phyloP scores from a whole-genome alignment of 2,113 vertebrate species.

The Mesoclemmys tuberculata region DNA sequence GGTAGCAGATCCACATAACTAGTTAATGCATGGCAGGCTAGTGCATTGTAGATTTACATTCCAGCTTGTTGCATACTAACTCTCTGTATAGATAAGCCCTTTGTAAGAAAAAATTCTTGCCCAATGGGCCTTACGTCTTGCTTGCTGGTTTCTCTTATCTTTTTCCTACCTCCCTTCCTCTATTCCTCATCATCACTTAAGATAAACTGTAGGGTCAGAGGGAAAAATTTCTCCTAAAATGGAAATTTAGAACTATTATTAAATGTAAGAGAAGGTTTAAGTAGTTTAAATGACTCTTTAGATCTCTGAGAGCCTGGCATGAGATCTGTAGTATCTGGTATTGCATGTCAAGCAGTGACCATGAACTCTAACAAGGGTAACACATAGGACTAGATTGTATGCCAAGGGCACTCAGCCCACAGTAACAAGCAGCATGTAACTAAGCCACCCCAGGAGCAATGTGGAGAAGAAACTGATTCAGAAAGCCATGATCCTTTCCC shows the following conservation, averaged over 20 bases:
- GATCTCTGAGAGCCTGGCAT: background rate
- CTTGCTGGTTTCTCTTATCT: background rate
- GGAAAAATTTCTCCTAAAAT: background rate
- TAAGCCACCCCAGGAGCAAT: background rate
- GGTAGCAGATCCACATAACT: background rate
- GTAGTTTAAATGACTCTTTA: background rate
- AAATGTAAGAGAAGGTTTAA: background rate
- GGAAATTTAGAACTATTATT: background rate
- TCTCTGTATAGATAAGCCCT: background rate
- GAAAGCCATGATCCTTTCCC: background rate
- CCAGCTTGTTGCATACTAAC: background rate
- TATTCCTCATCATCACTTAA: background rate
- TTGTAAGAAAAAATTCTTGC: background rate
- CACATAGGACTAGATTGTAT: background rate
- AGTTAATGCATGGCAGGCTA: background rate
- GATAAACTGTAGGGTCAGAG: background rate
- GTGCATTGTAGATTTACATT: background rate
- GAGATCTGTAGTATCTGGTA: background rate
- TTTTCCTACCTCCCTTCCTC: background rate
- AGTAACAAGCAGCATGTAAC: background rate
- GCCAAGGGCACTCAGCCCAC: background rate
- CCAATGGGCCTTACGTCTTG: background rate
- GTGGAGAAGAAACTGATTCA: background rate
- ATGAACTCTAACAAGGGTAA: background rate
- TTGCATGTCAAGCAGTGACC: background rate